Percentiles rank a stretch among this genome's conserved stretches.
These are phyloP conservation scores for Aurelia sp. DNA, from an alignment of 30 jellyfish, hydroid and myxozoan genomes.

Conservation along the genomic window DNA sequence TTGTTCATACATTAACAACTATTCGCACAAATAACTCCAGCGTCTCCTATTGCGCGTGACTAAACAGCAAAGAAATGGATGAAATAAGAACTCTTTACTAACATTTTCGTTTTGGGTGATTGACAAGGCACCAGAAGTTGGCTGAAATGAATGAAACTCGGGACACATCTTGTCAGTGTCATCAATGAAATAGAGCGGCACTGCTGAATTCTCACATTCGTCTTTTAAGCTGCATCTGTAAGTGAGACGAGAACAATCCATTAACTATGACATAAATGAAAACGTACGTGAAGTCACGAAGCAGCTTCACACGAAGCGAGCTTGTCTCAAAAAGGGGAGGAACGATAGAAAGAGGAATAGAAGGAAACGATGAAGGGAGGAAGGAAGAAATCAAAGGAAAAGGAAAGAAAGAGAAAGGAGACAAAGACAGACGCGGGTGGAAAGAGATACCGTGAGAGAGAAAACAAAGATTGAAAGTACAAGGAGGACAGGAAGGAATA, in stretches of 20 bases:
- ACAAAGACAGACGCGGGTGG: too few species aligned
- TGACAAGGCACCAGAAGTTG: constrained; percentile 51
- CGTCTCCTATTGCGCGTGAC: too few species aligned
- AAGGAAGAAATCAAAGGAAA: too few species aligned
- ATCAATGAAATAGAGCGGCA: constrained; percentile 48
- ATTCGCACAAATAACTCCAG: too few species aligned
- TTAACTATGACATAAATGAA: background rate
- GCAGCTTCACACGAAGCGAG: background rate
- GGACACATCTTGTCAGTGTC: constrained; percentile 61
- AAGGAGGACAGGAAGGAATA: too few species aligned
- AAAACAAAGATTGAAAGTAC: too few species aligned
- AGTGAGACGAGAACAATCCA: background rate
- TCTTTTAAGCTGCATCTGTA: constrained; percentile 66
- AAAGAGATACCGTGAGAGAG: too few species aligned
- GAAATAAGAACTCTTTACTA: background rate
- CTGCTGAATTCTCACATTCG: constrained; percentile 53
- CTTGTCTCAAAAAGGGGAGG: background rate
- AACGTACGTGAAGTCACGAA: background rate
- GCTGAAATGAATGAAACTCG: constrained; percentile 25
- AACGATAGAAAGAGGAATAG: too few species aligned
- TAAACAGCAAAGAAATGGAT: too few species aligned
- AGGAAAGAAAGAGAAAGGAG: too few species aligned
- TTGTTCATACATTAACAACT: too few species aligned
- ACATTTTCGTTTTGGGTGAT: constrained; percentile 31
- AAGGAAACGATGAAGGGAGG: too few species aligned